Base-by-base conservation (phyloP, 35 echinoderm and acorn worm species). In the Acanthaster planci region DNA sequence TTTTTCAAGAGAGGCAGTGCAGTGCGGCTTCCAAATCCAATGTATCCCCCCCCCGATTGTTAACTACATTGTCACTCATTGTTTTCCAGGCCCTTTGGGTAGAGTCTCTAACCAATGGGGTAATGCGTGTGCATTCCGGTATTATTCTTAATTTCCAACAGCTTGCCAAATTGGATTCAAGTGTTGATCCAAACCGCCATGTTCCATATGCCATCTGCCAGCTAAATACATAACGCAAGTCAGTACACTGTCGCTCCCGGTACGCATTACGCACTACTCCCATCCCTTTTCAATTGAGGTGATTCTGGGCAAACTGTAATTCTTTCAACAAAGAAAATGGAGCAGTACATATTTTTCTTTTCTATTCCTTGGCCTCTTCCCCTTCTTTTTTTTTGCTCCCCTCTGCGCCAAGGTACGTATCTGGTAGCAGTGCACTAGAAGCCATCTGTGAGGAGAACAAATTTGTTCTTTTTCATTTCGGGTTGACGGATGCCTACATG, bases 111-210 rank as follows among this genome's bases (percentile, higher is more conserved):
- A 72, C 42, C 42, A 47, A 47, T 12, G 12, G 42, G 22, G 64
- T 72, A 34, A 31, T 31, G 34, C 30, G 64, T 72, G 64, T 72
- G 64, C 64, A 14, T 72, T 72, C n/a, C n/a, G 34, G 10, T 72
- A 72, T 72, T 72, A 72, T 72, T 72, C 64, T 72, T 72, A 72
- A 72, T 72, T 72, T 72, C 64, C 64, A 72, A 72, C 64, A 72
- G 64, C 64, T 36, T 72, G 64, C 64, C 34, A 72, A 72, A 72
- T 72, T 72, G 64, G 64, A 72, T 72, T 72, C 64, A 34, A 72
- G 64, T 72, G 64, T 72, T 72, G 64, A 72, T 72, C 64, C 23
- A 72, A 72, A 72, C 19, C 64, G 26, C 64, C 64, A 72, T 26
- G 64, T 26, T 72, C 64, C 64, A 72, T 72, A 72, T 72, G 64